Base-by-base conservation (phyloP, 2,888 invertebrate species). In the Copidosoma aretas region DNA sequence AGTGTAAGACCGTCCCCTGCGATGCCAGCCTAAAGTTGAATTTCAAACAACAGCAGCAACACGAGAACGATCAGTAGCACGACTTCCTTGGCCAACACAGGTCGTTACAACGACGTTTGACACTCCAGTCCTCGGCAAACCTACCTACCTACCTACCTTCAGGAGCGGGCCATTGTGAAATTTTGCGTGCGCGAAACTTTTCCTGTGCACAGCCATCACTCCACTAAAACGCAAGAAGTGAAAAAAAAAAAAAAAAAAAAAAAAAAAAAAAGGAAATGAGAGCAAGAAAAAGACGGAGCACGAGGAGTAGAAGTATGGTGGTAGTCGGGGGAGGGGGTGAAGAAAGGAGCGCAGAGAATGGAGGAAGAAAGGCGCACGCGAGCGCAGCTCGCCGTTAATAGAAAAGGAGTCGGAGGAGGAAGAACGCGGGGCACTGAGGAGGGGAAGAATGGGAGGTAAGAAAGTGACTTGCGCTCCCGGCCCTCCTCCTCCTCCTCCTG, bases 361-460 rank as follows among this genome's bases (percentile, higher is more conserved):
- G 41, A 58, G 39, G 56, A 41, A 39, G 43, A 39, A 51, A 46
- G 49, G 39, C 51, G 53, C 39, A 64, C 54, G 60, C 52, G 19
- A 25, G 39, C 2, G 25, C 32, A 5, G 32, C 8, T 32, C 32
- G 32, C 32, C 32, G 32, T 32, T 32, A 32, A 32, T 32, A 32
- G 32, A 32, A 32, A 32, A 46, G 43, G 19, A 39, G 58, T 54
- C 22, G 43, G 41, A 39, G 43, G 39, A n/a, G 14, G 43, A 17
- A 46, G 17, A n/a, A 19, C 12, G 39, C 19, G 15, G 15, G 22
- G 41, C 10, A 21, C 17, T 17, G 1, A 46, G 8, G 43, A 3
- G 43, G 12, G 43, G 24, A 67, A 64, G 60, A 64, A 64, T 60
- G 70, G 62, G 59, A 53, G 59, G 61, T 70, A 67, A 71, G 71